phyloP scores from a whole-genome alignment of 2,888 invertebrate species.

The Drosophila nr. fundita region DNA sequence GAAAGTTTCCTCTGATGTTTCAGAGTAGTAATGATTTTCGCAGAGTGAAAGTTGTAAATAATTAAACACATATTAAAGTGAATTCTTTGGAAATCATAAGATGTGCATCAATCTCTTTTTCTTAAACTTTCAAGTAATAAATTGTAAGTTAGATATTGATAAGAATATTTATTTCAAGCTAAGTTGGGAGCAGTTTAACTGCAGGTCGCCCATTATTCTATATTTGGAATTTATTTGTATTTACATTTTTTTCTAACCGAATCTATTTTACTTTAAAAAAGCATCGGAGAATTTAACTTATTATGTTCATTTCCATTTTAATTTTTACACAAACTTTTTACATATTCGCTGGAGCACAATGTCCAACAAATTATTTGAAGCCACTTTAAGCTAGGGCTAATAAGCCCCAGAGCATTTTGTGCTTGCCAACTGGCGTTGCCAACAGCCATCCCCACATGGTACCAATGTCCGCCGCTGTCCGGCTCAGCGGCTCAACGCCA shows the following conservation, averaged over 20 bases:
- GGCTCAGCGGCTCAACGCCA: constrained; percentile 21
- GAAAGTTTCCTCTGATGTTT: not conserved
- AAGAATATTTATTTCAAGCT: not conserved
- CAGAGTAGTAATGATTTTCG: not conserved
- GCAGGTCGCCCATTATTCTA: not conserved
- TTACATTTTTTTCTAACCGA: not conserved
- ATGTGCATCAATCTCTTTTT: not conserved
- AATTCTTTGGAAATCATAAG: not conserved
- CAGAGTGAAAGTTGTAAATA: not conserved
- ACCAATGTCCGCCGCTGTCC: constrained; percentile 17
- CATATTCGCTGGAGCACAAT: not conserved
- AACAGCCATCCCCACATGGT: constrained; percentile 24
- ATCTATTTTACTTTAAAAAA: not conserved
- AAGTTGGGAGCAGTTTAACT: not conserved
- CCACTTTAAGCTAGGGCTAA: constrained; percentile 20
- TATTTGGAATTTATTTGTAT: not conserved
- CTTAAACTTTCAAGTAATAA: not conserved
- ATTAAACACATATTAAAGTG: not conserved
- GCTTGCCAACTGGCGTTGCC: constrained; percentile 47
- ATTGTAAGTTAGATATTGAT: not conserved
- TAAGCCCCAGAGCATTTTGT: constrained; percentile 49
- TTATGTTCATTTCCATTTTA: not conserved
- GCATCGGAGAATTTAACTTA: not conserved
- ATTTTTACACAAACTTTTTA: not conserved
- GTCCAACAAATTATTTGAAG: constrained; percentile 24